Base-by-base conservation (phyloP, 2,113 vertebrate species). In the Naja naja region DNA sequence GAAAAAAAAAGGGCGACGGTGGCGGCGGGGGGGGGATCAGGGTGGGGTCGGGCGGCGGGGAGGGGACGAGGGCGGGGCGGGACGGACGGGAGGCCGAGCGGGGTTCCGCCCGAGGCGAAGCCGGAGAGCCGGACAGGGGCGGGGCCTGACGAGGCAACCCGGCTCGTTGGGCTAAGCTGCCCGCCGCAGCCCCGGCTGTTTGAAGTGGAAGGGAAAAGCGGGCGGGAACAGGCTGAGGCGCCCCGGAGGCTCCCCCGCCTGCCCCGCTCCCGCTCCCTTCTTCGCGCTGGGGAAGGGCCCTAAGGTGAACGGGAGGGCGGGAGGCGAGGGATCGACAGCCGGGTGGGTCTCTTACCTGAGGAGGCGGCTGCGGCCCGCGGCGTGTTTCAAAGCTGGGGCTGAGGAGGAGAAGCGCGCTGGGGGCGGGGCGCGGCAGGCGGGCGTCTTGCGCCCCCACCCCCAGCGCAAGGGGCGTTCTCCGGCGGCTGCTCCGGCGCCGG, bases 401-500 rank as follows among this genome's bases (percentile, higher is more conserved):
- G 92, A 64, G 74, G 88, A 86, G 88, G 39, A 34, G 60, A 92
- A 89, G 92, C 87, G 92, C 88, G 92, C 90, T 89, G 93, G 90
- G 93, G 93, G 93, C 90, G 92, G 92, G 92, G 92, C 88, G 88
- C 88, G 92, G 74, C 88, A 30, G 92, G 54, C 74, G 92, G 92
- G 92, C 74, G 92, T 55, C 54, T 49, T 52, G 39, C 90, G 93
- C 90, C 94, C 90, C 74, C 91, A 90, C 89, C 87, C 85, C 90
- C 69, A 90, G 92, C 92, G 88, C 92, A 54, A 91, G 93, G 93
- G 91, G 92, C 88, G 90, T 89, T 14, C 87, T 69, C 85, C 92
- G 90, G 69, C 49, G 90, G 90, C 90, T 94, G 20, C 92, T 93
- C 90, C 90, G 87, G 87, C 95, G 86, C 95, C 96, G 94, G 64